Conservation (phyloP, 2,888 invertebrate species). For the Drosophila suboccidentalis region DNA sequence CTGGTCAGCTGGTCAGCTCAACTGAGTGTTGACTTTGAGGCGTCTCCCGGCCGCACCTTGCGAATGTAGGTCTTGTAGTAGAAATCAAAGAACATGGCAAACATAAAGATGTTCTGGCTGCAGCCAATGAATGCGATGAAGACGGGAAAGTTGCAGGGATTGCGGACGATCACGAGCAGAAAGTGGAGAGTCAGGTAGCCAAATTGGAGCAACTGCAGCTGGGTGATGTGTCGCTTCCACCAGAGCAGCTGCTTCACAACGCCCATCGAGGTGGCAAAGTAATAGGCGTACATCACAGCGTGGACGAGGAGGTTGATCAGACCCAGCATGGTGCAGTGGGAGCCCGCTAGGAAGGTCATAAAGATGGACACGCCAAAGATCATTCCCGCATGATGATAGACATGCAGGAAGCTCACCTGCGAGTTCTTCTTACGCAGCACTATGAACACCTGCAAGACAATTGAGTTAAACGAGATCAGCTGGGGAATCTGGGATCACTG, state of each 20-base stretch:
- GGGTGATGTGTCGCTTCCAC: constrained; percentile 95
- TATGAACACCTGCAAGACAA: constrained; percentile 88
- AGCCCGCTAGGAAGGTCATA: constrained; percentile 88
- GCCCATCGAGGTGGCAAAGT: constrained; percentile 90
- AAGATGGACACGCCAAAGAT: constrained; percentile 89
- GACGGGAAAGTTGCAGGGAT: constrained; percentile 77
- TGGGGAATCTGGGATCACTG: not conserved
- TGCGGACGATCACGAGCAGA: constrained; percentile 83
- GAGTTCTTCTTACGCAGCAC: constrained; percentile 92
- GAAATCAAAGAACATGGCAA: constrained; percentile 84
- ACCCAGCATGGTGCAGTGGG: constrained; percentile 90
- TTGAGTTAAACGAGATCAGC: not conserved
- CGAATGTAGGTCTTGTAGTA: constrained; percentile 82
- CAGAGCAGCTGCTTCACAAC: constrained; percentile 90
- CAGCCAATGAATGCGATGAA: constrained; percentile 75
- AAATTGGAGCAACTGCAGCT: constrained; percentile 93
- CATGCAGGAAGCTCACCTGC: constrained; percentile 94
- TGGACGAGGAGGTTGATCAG: constrained; percentile 92
- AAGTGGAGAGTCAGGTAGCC: constrained; percentile 87
- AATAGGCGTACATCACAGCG: constrained; percentile 93
- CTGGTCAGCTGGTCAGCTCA: constrained; percentile 26
- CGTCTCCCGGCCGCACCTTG: constrained; percentile 6
- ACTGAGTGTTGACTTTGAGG: constrained; percentile 43
- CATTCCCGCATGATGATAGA: constrained; percentile 95
- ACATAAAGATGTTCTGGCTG: constrained; percentile 84